These are phyloP conservation scores for Eupeodes corollae DNA, from an alignment of 1,140 invertebrate species.

Conservation along the genomic window DNA sequence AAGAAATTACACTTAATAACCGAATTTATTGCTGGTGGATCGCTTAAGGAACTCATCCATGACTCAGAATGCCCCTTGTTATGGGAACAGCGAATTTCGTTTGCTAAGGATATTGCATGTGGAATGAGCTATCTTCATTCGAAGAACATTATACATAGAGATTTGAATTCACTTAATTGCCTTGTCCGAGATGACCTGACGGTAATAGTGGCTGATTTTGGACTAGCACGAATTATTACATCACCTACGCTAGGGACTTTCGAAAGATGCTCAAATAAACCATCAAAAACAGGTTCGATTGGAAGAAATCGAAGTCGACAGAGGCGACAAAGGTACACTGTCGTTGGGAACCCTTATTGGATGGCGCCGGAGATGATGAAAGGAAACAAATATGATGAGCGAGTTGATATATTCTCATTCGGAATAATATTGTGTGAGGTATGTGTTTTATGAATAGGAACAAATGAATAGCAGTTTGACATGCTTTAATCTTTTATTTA, in stretches of 20 bases:
- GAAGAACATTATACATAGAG: slow-evolving; percentile 89
- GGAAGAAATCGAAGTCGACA: slow-evolving; percentile 37
- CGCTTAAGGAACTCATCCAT: slow-evolving; percentile 73
- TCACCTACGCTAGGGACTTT: slow-evolving; percentile 31
- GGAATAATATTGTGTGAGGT: slow-evolving; percentile 93
- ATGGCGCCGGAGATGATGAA: slow-evolving; percentile 98
- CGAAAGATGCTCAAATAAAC: neutral
- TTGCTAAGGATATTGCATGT: slow-evolving; percentile 82
- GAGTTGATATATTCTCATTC: slow-evolving; percentile 95
- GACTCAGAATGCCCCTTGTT: slow-evolving; percentile 43
- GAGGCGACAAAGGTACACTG: slow-evolving; percentile 43
- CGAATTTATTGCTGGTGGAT: slow-evolving; percentile 84
- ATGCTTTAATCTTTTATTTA: slow-evolving; percentile 8
- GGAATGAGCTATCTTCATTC: slow-evolving; percentile 91
- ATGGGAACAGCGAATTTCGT: slow-evolving; percentile 72
- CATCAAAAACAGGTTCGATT: slow-evolving; percentile 37
- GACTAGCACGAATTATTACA: slow-evolving; percentile 77
- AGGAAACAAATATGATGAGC: slow-evolving; percentile 90
- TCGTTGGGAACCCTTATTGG: slow-evolving; percentile 94
- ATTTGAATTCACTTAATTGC: slow-evolving; percentile 94
- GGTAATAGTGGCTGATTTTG: slow-evolving; percentile 91
- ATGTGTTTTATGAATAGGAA: slow-evolving; percentile 11
- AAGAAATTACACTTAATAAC: slow-evolving; percentile 83
- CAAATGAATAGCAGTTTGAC: neutral
- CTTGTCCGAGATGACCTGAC: slow-evolving; percentile 81